These are phyloP conservation scores for Phoronis australis DNA, from an alignment of 2,888 invertebrate genomes.

Conservation along the genomic window DNA sequence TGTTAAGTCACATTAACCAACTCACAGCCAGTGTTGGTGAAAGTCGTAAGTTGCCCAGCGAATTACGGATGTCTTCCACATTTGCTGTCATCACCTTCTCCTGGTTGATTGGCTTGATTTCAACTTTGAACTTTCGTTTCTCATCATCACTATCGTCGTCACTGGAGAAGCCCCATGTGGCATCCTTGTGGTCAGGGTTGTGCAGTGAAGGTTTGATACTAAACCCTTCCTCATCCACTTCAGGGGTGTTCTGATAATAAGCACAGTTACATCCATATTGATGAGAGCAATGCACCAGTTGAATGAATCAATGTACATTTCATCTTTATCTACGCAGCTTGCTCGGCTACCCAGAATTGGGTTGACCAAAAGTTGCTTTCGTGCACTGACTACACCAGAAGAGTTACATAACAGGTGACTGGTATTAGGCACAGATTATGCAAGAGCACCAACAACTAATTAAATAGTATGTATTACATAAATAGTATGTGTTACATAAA, in stretches of 20 bases:
- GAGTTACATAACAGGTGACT: too few relatives aligned
- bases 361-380: too few relatives aligned
- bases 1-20: too few relatives aligned
- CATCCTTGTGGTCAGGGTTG: constrained; percentile 60
- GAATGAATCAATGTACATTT: not conserved
- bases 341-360: too few relatives aligned
- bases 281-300: not conserved
- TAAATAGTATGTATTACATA: too few relatives aligned
- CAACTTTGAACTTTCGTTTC: constrained; percentile 84
- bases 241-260: constrained; percentile 24
- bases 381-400: too few relatives aligned
- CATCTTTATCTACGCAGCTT: too few relatives aligned
- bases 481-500: too few relatives aligned
- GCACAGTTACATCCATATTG: too few relatives aligned
- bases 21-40: constrained; percentile 56
- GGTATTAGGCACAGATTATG: too few relatives aligned
- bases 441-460: too few relatives aligned
- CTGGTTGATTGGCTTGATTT: constrained; percentile 90
- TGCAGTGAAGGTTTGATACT: constrained; percentile 76
- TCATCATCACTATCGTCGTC: constrained; percentile 66
- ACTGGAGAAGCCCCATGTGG: constrained; percentile 82
- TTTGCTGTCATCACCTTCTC: constrained; percentile 87
- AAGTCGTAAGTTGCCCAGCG: constrained; percentile 80
- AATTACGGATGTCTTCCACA: constrained; percentile 86
- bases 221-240: constrained; percentile 87